Percentiles rank a stretch among this genome's conserved stretches.
These are phyloP conservation scores for Hydropotes inermis DNA, from an alignment of 2,113 vertebrate genomes.

Conservation along the genomic window DNA sequence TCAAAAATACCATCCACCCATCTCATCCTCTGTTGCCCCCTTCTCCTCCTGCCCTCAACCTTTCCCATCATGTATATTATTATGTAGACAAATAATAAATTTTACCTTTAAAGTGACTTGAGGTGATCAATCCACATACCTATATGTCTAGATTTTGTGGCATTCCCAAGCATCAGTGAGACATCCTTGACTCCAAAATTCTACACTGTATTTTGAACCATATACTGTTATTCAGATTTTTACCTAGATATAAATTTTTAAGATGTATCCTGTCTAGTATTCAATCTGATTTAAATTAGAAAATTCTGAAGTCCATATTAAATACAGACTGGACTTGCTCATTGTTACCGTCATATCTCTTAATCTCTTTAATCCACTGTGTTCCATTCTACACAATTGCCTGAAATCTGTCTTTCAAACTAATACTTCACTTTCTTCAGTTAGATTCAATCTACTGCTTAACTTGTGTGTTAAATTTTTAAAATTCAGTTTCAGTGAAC, in stretches of 20 bases:
- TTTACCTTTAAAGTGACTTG: not conserved
- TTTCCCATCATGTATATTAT: not conserved
- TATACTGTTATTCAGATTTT: not conserved
- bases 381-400: not conserved
- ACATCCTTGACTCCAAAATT: not conserved
- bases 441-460: not conserved
- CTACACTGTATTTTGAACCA: not conserved
- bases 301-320: not conserved
- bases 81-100: not conserved
- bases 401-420: not conserved
- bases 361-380: not conserved
- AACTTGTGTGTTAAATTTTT: not conserved
- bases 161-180: not conserved
- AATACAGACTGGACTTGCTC: not conserved
- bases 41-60: not conserved
- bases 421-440: not conserved
- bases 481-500: not conserved
- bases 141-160: not conserved
- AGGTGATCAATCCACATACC: not conserved
- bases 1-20: not conserved
- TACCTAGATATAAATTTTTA: not conserved
- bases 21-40: not conserved
- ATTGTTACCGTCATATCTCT: accelerated
- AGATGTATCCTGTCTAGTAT: not conserved
- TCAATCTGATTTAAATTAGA: not conserved